Conservation (phyloP, 2,888 invertebrate genomes). For the Lottia gigantea region DNA sequence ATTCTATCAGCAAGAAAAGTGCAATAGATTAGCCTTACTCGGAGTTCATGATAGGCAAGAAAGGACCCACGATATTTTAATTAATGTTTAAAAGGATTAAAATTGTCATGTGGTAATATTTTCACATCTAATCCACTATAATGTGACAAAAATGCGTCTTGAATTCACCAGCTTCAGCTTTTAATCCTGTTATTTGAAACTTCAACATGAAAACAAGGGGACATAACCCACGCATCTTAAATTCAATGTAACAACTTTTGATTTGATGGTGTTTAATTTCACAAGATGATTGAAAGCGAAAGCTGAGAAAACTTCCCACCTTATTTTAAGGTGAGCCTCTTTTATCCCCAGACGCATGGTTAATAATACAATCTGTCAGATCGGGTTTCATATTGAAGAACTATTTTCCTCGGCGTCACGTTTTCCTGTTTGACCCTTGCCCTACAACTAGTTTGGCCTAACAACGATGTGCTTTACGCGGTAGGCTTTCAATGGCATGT, state of each 20-base stretch:
- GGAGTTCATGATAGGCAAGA: too few relatives aligned
- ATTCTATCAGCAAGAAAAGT: too few relatives aligned
- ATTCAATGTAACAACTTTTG: conserved; percentile 5
- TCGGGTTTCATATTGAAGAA: conserved; percentile 18
- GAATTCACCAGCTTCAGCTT: background rate
- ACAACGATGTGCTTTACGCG: conserved; percentile 10
- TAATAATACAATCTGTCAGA: conserved; percentile 15
- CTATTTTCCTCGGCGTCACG: conserved; percentile 20
- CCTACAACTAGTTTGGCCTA: conserved; percentile 5
- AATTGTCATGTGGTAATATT: too few relatives aligned
- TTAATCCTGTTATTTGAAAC: conserved; percentile 5
- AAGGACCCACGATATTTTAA: too few relatives aligned
- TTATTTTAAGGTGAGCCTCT: conserved; percentile 1
- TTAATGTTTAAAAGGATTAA: too few relatives aligned
- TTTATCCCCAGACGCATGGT: conserved; percentile 7
- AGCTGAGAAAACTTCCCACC: conserved; percentile 3
- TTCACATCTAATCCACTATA: too few relatives aligned
- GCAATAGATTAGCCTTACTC: too few relatives aligned
- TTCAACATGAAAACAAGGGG: background rate
- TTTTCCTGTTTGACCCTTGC: conserved; percentile 21
- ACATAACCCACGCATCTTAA: background rate
- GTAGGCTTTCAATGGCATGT: background rate
- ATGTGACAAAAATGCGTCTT: too few relatives aligned
- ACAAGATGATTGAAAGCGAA: background rate
- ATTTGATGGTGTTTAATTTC: conserved; percentile 9